Percentiles rank a stretch among this genome's conserved stretches.
Evolutionary conservation across 2,888 invertebrate genomes (phyloP).

Genomic region (Nemotelus pantherinus): DNA sequence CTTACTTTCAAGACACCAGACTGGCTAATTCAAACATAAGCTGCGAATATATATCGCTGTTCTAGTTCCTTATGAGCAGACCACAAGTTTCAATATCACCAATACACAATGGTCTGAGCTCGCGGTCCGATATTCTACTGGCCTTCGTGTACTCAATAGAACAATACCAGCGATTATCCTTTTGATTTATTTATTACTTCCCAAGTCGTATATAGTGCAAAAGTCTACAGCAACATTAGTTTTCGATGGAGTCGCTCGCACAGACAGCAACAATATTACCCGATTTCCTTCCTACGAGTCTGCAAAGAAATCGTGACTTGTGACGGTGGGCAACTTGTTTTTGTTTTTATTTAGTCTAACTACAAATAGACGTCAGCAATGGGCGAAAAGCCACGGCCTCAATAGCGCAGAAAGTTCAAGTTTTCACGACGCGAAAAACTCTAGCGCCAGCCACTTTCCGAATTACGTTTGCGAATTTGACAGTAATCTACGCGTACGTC

Average conservation of each 20-base stretch:
- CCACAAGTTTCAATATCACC: no score
- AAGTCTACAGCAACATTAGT: no score
- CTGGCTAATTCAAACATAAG: no score
- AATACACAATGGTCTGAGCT: no score
- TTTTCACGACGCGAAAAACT: neutral
- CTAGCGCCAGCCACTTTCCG: neutral
- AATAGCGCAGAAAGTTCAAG: neutral
- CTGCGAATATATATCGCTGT: no score
- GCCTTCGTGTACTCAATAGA: no score
- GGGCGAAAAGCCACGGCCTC: neutral
- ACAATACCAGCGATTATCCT: no score
- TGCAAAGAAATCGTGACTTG: slow-evolving; percentile 44
- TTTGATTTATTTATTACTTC: no score
- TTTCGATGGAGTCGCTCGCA: neutral
- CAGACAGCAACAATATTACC: slow-evolving; percentile 17
- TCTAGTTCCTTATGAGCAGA: no score
- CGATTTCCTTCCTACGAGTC: slow-evolving; percentile 11
- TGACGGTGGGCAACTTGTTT: slow-evolving; percentile 1
- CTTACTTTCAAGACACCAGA: no score
- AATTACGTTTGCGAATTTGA: neutral
- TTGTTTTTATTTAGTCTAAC: slow-evolving; percentile 40
- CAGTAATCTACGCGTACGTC: neutral
- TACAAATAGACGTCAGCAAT: neutral
- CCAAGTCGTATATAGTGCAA: no score
- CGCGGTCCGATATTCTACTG: no score